Conservation (phyloP, 2,888 invertebrate genomes). For the Gastracanthus pulcherrimus region DNA sequence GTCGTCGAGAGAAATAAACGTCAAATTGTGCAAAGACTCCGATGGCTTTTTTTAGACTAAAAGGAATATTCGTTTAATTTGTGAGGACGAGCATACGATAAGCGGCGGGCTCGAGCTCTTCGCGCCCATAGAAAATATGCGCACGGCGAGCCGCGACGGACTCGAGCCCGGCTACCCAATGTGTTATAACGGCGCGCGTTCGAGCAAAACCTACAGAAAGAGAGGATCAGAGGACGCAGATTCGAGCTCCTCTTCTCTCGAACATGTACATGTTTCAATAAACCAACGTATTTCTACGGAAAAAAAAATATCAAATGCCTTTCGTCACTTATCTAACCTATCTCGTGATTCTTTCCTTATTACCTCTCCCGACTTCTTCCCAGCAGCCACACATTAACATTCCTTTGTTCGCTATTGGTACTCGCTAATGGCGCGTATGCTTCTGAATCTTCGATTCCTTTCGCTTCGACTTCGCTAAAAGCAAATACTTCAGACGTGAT, state of each 20-base stretch:
- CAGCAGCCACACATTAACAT: constrained; percentile 1
- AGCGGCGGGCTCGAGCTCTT: constrained; percentile 16
- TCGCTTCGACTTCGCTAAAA: neutral
- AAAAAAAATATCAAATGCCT: constrained; percentile 10
- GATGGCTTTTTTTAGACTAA: neutral
- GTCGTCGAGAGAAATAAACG: neutral
- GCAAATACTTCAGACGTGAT: neutral
- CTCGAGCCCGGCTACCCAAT: too few relatives aligned
- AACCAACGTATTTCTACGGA: constrained; percentile 75
- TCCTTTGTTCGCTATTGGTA: neutral
- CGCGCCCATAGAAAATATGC: neutral
- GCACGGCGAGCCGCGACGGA: neutral
- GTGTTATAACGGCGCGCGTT: neutral
- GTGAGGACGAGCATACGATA: neutral
- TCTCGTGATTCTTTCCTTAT: neutral
- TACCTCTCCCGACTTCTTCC: too few relatives aligned
- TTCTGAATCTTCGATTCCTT: neutral
- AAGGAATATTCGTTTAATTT: too few relatives aligned
- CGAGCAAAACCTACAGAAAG: constrained; percentile 45
- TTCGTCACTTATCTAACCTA: neutral
- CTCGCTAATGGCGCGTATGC: neutral
- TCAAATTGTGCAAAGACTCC: neutral
- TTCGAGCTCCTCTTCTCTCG: constrained; percentile 33
- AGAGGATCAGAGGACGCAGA: constrained; percentile 43
- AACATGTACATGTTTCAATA: constrained; percentile 76